phyloP scores from a whole-genome alignment of 2,113 vertebrate species.

The Eudyptes chrysolophus region DNA sequence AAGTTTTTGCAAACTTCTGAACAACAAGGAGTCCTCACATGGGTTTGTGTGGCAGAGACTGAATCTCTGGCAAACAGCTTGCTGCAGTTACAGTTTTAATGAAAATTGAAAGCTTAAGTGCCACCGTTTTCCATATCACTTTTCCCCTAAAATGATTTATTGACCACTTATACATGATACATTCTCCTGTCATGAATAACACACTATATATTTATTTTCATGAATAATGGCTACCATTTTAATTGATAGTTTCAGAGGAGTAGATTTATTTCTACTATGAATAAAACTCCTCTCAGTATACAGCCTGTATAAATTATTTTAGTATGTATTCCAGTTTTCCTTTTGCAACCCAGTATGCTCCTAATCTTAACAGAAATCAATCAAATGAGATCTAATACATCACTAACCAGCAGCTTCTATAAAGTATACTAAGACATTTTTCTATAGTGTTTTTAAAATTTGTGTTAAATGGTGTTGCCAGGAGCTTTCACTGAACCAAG shows the following conservation, averaged over 20 bases:
- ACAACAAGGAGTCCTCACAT: background rate
- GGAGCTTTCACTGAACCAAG: constrained; percentile 52
- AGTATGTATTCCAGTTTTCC: constrained; percentile 44
- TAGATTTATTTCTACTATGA: constrained; percentile 75
- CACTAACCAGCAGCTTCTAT: constrained; percentile 20
- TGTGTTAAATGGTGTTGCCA: constrained; percentile 58
- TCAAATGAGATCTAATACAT: constrained; percentile 65
- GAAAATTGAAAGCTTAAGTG: constrained; percentile 68
- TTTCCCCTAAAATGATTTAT: constrained; percentile 69
- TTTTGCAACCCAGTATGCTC: constrained; percentile 45
- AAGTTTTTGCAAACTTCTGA: background rate
- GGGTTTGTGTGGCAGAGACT: background rate
- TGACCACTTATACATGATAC: constrained; percentile 71
- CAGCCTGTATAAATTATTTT: constrained; percentile 71
- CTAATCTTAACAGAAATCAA: constrained; percentile 75
- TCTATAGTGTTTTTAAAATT: constrained; percentile 58
- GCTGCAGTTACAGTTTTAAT: constrained; percentile 62
- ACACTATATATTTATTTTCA: constrained; percentile 72
- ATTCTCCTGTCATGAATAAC: constrained; percentile 68
- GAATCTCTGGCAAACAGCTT: background rate
- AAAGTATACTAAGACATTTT: constrained; percentile 38
- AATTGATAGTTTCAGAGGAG: constrained; percentile 74
- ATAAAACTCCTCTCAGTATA: constrained; percentile 66
- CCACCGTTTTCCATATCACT: constrained; percentile 51
- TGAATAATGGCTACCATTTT: constrained; percentile 70